phyloP scores from a whole-genome alignment of 2,888 invertebrate genomes.

The Onchidella celtica region DNA sequence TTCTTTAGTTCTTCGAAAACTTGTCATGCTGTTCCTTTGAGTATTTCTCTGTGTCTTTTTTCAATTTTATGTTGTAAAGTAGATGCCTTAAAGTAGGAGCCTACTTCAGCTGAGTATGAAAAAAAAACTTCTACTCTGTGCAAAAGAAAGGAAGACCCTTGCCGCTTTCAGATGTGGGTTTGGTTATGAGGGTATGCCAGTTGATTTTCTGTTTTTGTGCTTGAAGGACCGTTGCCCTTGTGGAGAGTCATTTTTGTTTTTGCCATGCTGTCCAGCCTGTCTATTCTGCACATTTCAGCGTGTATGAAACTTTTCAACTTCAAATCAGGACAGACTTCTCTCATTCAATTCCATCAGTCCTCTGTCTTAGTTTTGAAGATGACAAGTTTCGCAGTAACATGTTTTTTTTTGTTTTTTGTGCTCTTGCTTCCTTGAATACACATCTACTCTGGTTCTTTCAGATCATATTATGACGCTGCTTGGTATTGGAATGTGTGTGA shows the following conservation, averaged over 20 bases:
- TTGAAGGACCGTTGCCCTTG: background rate
- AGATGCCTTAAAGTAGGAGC: constrained; percentile 17
- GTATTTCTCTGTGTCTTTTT: too few relatives aligned
- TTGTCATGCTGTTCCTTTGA: too few relatives aligned
- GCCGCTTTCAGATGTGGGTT: background rate
- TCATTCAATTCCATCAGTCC: background rate
- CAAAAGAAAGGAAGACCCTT: background rate
- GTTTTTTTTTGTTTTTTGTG: background rate
- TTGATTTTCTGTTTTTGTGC: background rate
- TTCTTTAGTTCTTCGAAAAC: too few relatives aligned
- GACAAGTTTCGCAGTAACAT: too few relatives aligned
- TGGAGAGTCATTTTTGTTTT: background rate
- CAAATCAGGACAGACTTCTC: too few relatives aligned
- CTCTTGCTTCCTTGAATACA: background rate
- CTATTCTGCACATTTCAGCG: background rate
- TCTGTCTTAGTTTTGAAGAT: too few relatives aligned
- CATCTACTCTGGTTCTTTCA: constrained; percentile 27
- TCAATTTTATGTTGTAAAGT: constrained; percentile 17
- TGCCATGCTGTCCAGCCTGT: background rate
- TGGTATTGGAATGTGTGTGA: background rate
- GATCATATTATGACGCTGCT: constrained; percentile 2
- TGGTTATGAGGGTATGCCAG: background rate
- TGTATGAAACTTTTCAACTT: background rate
- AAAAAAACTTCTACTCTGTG: background rate
- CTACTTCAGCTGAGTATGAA: background rate